Conservation (phyloP, 2,113 vertebrate genomes). For the Struthio camelus region DNA sequence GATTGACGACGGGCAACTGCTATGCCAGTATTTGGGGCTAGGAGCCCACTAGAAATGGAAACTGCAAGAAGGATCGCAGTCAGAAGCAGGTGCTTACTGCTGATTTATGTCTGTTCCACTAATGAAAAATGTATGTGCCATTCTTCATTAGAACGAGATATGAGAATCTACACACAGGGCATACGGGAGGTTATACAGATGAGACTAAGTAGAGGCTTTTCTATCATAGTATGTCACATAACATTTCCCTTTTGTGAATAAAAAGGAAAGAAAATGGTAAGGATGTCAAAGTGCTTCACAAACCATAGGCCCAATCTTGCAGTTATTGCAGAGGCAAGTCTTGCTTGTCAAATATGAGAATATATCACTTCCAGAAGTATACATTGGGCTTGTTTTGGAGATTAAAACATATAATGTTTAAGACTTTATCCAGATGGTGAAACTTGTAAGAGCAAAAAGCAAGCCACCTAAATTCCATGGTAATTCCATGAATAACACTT, state of each 20-base stretch:
- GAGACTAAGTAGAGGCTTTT: no score
- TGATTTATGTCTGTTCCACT: no score
- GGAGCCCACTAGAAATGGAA: not conserved
- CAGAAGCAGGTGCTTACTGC: not conserved
- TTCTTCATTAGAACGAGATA: no score
- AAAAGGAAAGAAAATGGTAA: not conserved
- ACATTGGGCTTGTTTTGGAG: not conserved
- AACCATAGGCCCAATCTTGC: not conserved
- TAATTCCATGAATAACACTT: not conserved
- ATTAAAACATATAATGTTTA: not conserved
- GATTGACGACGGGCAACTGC: not conserved
- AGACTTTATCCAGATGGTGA: not conserved
- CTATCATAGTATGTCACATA: no score
- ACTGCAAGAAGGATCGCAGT: not conserved
- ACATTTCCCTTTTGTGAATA: not conserved
- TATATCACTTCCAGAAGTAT: not conserved
- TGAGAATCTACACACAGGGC: no score
- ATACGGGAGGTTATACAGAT: no score
- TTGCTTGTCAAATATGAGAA: not conserved
- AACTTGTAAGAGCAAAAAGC: not conserved
- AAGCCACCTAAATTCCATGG: not conserved
- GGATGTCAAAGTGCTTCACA: not conserved
- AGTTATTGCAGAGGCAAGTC: not conserved
- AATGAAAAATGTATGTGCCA: no score
- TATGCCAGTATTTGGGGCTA: not conserved